These are phyloP conservation scores for Melanotaenia boesemani DNA, from an alignment of 2,797 vertebrate genomes.

Conservation along the genomic window DNA sequence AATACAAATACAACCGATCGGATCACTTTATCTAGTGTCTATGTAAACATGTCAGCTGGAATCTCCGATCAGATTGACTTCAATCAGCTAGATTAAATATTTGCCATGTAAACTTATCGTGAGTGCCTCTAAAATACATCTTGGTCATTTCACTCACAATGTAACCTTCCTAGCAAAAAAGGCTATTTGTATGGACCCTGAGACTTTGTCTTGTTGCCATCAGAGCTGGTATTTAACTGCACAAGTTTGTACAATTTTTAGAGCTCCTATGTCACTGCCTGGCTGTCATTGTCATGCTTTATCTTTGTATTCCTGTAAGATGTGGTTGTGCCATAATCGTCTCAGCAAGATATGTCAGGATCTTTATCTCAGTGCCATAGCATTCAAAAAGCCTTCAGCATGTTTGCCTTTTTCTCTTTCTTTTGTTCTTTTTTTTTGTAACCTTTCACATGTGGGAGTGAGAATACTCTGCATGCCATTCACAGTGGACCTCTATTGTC, in stretches of 20 bases:
- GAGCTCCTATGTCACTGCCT: not conserved
- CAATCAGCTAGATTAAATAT: too few relatives aligned
- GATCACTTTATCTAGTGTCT: too few relatives aligned
- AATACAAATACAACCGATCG: too few relatives aligned
- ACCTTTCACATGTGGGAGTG: slow-evolving; percentile 19
- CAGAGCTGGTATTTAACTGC: slow-evolving; percentile 1
- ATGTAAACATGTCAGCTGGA: too few relatives aligned
- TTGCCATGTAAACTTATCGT: too few relatives aligned
- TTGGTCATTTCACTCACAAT: too few relatives aligned
- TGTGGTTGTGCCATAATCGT: slow-evolving; percentile 48
- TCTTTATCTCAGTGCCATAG: slow-evolving; percentile 49
- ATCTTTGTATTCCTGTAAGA: slow-evolving; percentile 45
- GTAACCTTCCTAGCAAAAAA: not conserved
- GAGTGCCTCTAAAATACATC: too few relatives aligned
- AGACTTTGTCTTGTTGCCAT: not conserved
- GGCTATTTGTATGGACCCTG: not conserved
- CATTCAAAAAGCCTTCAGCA: slow-evolving; percentile 32
- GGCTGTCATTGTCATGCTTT: slow-evolving; percentile 25
- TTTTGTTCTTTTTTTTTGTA: slow-evolving; percentile 28
- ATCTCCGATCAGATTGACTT: too few relatives aligned
- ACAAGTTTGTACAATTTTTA: not conserved
- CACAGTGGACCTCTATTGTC: slow-evolving; percentile 31
- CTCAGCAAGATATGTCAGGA: slow-evolving; percentile 44
- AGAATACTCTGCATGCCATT: not conserved
- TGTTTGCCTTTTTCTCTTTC: not conserved